Percentiles rank a stretch among this genome's conserved stretches.
Evolutionary conservation across 1,140 invertebrate genomes (phyloP).

Genomic region (Zaprionus lachaisei): DNA sequence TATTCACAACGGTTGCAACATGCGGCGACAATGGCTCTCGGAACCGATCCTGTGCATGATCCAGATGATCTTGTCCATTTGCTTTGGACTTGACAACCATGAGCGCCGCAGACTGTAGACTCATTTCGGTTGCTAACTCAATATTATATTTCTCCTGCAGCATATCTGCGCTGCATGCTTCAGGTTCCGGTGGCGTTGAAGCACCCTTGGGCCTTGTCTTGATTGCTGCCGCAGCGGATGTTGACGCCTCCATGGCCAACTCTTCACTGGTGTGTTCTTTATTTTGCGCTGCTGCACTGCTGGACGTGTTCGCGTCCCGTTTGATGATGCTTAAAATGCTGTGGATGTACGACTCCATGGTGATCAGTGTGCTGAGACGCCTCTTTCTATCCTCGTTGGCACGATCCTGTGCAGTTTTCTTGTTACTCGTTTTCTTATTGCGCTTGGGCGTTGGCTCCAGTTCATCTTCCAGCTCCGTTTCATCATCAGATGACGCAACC

Average conservation of each 20-base stretch:
- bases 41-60: slow-evolving; percentile 30
- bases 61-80: slow-evolving; percentile 22
- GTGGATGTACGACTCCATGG: slow-evolving; percentile 80
- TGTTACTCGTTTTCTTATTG: slow-evolving; percentile 63
- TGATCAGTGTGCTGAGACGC: slow-evolving; percentile 65
- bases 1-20: slow-evolving; percentile 20
- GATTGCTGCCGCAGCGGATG: slow-evolving; percentile 59
- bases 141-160: slow-evolving; percentile 45
- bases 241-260: slow-evolving; percentile 51
- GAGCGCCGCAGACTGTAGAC: slow-evolving; percentile 26
- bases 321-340: slow-evolving; percentile 76
- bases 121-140: slow-evolving; percentile 52
- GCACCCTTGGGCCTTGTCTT: slow-evolving; percentile 53
- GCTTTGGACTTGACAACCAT: slow-evolving; percentile 37
- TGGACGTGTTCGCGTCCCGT: slow-evolving; percentile 51
- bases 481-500: slow-evolving; percentile 65
- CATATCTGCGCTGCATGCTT: slow-evolving; percentile 17
- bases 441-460: slow-evolving; percentile 70
- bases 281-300: slow-evolving; percentile 11
- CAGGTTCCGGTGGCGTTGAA: slow-evolving; percentile 58
- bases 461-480: slow-evolving; percentile 72
- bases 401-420: slow-evolving; percentile 79
- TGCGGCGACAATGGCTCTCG: slow-evolving; percentile 12
- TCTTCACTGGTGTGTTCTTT: slow-evolving; percentile 57
- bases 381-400: slow-evolving; percentile 73